phyloP scores from a whole-genome alignment of 2,113 vertebrate species.

The Clarias magur region DNA sequence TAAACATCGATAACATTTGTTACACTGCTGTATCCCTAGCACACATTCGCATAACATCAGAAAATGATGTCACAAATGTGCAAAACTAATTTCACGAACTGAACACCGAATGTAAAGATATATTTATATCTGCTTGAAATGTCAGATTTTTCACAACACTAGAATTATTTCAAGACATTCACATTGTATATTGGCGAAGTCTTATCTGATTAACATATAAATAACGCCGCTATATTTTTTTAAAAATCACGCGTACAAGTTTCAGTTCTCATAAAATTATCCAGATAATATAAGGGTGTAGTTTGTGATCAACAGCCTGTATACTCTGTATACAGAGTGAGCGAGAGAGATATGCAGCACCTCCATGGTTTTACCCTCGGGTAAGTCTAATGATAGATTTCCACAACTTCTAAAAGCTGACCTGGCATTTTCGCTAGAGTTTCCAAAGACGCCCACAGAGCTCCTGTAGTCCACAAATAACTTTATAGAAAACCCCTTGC shows the following conservation, averaged over 20 bases:
- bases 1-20: not conserved
- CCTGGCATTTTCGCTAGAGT: slow-evolving; percentile 42
- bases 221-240: not conserved
- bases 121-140: not conserved
- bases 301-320: not conserved
- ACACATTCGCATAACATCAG: not conserved
- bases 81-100: not conserved
- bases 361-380: slow-evolving; percentile 20
- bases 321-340: not conserved
- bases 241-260: not conserved
- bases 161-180: not conserved
- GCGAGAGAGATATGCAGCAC: not conserved
- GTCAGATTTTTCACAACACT: not conserved
- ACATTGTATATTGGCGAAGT: not conserved
- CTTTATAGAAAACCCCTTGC: slow-evolving; percentile 13
- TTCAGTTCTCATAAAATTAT: not conserved
- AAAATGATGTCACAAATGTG: not conserved
- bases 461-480: not conserved
- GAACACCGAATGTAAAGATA: not conserved
- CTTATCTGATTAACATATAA: not conserved
- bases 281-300: not conserved
- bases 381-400: slow-evolving; percentile 47
- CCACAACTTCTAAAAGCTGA: slow-evolving; percentile 44
- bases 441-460: slow-evolving; percentile 36
- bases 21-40: not conserved